These are phyloP conservation scores for Pseudococcus viburni DNA, from an alignment of 2,888 invertebrate genomes.

Conservation along the genomic window DNA sequence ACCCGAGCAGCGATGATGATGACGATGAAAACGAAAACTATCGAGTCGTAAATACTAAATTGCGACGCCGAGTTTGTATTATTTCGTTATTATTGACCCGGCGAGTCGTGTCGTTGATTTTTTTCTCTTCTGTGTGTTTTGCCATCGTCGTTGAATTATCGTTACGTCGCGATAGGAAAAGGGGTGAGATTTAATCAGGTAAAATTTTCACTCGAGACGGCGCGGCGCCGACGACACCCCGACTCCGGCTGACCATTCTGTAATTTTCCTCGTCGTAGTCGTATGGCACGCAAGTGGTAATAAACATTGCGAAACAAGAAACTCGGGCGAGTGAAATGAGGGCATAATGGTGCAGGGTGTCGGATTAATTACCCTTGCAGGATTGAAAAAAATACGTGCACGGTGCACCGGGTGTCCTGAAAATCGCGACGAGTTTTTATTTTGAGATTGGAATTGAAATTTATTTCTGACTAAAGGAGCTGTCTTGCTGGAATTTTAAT, in stretches of 20 bases:
- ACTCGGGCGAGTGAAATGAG: too few relatives aligned
- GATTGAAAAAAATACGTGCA: too few relatives aligned
- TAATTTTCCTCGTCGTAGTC: neutral
- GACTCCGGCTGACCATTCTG: neutral
- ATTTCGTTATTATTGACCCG: neutral
- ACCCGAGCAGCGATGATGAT: neutral
- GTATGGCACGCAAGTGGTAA: neutral
- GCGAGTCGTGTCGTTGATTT: neutral
- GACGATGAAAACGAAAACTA: neutral
- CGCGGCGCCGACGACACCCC: neutral
- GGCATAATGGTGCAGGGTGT: too few relatives aligned
- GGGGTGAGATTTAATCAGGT: conserved; percentile 4
- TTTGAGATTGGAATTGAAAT: too few relatives aligned
- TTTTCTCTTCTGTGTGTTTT: neutral
- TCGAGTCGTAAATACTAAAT: conserved; percentile 4
- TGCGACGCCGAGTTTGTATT: neutral
- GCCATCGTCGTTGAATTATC: neutral
- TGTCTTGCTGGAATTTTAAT: too few relatives aligned
- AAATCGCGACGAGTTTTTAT: too few relatives aligned
- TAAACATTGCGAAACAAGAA: too few relatives aligned
- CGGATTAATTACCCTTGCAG: too few relatives aligned
- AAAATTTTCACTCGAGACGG: neutral
- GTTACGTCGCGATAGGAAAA: neutral
- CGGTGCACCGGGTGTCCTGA: too few relatives aligned
- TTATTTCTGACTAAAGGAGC: too few relatives aligned